Conservation (phyloP, 2,797 vertebrate species). For the Nannoperca obscura region DNA sequence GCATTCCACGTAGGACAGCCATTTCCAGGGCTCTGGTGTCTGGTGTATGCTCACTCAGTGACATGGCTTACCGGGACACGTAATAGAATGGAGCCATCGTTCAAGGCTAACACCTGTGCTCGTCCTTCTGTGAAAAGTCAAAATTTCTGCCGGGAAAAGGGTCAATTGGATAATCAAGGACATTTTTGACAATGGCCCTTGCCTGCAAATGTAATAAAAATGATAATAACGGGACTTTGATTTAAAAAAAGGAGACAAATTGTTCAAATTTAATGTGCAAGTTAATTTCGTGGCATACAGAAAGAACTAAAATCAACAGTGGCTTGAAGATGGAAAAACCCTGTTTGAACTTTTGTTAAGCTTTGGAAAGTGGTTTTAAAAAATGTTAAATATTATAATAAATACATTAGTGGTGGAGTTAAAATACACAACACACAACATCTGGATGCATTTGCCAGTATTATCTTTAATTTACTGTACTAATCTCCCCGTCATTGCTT, state of each 20-base stretch:
- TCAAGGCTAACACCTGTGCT: too few species aligned
- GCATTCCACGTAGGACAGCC: too few species aligned
- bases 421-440: neutral
- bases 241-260: neutral
- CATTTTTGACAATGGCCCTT: neutral
- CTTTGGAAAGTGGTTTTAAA: constrained; percentile 2
- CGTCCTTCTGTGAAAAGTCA: too few species aligned
- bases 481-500: neutral
- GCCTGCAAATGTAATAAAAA: neutral
- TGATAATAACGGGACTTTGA: neutral
- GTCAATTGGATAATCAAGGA: neutral
- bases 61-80: too few species aligned
- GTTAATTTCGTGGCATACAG: neutral
- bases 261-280: neutral
- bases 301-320: neutral
- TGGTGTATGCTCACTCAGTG: too few species aligned
- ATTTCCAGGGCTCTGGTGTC: too few species aligned
- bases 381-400: neutral
- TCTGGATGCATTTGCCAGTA: neutral
- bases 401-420: neutral
- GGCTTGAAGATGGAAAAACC: neutral
- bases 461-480: neutral
- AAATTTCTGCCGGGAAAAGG: too few species aligned
- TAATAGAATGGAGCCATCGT: too few species aligned
- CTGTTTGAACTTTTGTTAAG: neutral